Evolutionary conservation across 2,888 invertebrate species (phyloP).

Genomic region (Epinotia brunnichana): DNA sequence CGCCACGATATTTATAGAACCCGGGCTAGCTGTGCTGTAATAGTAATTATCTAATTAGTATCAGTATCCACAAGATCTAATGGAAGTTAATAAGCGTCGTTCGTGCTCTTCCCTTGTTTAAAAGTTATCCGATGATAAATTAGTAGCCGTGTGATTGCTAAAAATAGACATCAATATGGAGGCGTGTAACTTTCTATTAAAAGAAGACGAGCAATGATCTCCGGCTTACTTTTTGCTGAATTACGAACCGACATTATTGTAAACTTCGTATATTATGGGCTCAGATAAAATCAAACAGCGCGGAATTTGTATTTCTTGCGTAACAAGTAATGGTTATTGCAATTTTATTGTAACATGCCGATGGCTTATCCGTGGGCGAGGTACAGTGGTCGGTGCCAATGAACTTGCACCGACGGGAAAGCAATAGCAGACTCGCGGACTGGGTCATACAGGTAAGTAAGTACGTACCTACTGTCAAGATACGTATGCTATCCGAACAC

Average conservation of each 20-base stretch:
- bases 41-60: constrained; percentile 42
- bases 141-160: constrained; percentile 53
- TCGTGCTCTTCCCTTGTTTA: constrained; percentile 33
- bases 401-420: constrained; percentile 77
- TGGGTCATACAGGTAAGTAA: constrained; percentile 64
- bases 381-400: constrained; percentile 68
- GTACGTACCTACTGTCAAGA: constrained; percentile 59
- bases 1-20: constrained; percentile 39
- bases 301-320: constrained; percentile 24
- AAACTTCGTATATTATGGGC: constrained; percentile 13
- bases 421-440: constrained; percentile 71
- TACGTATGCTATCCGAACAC: constrained; percentile 62
- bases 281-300: constrained; percentile 10
- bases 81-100: constrained; percentile 28
- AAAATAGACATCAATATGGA: constrained; percentile 68
- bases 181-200: constrained; percentile 76
- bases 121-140: constrained; percentile 28
- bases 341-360: constrained; percentile 69
- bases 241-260: constrained; percentile 15
- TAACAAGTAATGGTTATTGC: constrained; percentile 41
- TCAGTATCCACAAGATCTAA: constrained; percentile 34
- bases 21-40: constrained; percentile 26
- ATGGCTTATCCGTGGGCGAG: constrained; percentile 60
- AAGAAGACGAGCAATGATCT: constrained; percentile 53
- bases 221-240: constrained; percentile 16